Evolutionary conservation across 2,113 vertebrate species (phyloP).

Genomic region (Caloenas nicobarica): DNA sequence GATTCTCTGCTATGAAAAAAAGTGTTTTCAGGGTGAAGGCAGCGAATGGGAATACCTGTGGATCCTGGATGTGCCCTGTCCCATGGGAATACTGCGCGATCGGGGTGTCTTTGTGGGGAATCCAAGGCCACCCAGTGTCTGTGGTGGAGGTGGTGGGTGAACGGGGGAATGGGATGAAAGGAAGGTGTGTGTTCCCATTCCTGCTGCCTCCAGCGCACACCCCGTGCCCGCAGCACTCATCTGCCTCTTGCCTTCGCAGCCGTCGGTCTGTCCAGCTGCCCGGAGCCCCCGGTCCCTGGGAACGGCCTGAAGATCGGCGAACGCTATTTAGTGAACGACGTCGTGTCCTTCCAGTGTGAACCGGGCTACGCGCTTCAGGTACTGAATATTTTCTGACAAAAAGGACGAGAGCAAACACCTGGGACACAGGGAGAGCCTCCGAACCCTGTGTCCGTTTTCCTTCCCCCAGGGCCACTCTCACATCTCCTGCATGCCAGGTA

Average conservation of each 20-base stretch:
- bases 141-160: neutral
- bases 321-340: conserved; percentile 93
- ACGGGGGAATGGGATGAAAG: rapidly evolving
- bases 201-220: neutral
- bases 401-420: rapidly evolving
- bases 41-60: rapidly evolving
- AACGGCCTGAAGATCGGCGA: conserved; percentile 91
- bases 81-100: rapidly evolving
- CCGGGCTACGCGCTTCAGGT: conserved; percentile 97
- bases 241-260: conserved; percentile 72
- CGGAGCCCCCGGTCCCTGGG: conserved; percentile 89
- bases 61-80: neutral
- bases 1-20: neutral
- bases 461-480: conserved; percentile 90
- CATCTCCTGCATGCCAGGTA: conserved; percentile 98
- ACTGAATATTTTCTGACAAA: neutral
- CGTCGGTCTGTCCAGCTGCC: conserved; percentile 93
- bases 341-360: conserved; percentile 96
- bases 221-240: rapidly evolving
- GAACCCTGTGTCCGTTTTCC: neutral
- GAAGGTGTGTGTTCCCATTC: rapidly evolving
- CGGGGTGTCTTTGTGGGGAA: neutral
- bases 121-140: rapidly evolving
- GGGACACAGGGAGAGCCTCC: rapidly evolving
- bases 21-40: neutral